phyloP scores from a whole-genome alignment of 2,113 vertebrate species.

The Proteles cristata region DNA sequence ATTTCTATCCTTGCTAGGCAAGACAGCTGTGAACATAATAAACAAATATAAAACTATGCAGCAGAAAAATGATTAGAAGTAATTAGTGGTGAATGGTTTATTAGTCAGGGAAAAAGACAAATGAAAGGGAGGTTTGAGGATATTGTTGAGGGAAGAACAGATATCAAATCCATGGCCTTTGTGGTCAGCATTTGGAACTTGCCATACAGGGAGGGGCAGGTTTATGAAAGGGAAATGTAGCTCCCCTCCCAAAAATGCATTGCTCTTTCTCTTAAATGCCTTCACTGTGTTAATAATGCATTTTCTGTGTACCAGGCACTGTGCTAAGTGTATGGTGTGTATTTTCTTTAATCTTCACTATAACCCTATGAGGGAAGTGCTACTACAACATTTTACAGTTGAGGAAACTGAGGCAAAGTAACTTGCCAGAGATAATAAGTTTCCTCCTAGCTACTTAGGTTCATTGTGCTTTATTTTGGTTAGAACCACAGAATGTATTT shows the following conservation, averaged over 20 bases:
- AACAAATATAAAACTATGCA: slow-evolving; percentile 68
- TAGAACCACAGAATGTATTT: neutral
- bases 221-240: neutral
- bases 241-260: neutral
- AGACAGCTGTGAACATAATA: slow-evolving; percentile 65
- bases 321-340: neutral
- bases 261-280: neutral
- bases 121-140: slow-evolving; percentile 30
- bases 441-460: neutral
- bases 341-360: neutral
- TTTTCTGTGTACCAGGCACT: neutral
- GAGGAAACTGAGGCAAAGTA: neutral
- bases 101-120: slow-evolving; percentile 56
- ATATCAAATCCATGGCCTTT: neutral
- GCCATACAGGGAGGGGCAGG: neutral
- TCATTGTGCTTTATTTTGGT: neutral
- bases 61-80: slow-evolving; percentile 68
- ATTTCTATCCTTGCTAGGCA: slow-evolving; percentile 56
- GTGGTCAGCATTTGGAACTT: neutral
- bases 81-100: slow-evolving; percentile 63
- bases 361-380: neutral
- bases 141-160: neutral
- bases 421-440: neutral
- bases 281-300: neutral
- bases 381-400: neutral